Conservation (phyloP, 2,888 invertebrate genomes). For the Athetis lepigone region DNA sequence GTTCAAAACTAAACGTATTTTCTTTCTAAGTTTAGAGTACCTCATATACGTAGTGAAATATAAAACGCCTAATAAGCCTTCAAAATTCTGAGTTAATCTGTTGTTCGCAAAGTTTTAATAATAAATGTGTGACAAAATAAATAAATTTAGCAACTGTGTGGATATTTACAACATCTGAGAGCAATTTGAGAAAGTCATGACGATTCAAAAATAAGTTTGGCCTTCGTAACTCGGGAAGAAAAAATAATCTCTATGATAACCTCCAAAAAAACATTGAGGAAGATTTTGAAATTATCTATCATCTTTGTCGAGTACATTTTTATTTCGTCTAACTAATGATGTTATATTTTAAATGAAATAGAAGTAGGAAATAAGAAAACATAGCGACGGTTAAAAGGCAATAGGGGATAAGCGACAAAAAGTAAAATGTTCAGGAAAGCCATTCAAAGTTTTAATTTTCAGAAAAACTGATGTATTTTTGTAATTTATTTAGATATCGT, state of each 20-base stretch:
- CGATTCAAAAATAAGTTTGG: conserved; percentile 37
- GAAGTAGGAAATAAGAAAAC: conserved; percentile 1
- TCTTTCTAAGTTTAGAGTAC: too few relatives aligned
- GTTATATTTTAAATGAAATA: conserved; percentile 19
- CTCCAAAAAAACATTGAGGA: conserved; percentile 35
- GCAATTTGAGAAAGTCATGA: conserved; percentile 45
- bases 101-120: too few relatives aligned
- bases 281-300: conserved; percentile 41
- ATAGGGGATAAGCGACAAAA: too few relatives aligned
- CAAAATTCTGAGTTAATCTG: too few relatives aligned
- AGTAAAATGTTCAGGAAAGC: too few relatives aligned
- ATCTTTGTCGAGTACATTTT: conserved; percentile 23
- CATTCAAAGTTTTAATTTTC: too few relatives aligned
- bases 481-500: too few relatives aligned
- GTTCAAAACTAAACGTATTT: too few relatives aligned
- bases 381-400: too few relatives aligned
- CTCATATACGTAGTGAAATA: too few relatives aligned
- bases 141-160: not conserved
- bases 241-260: conserved; percentile 52
- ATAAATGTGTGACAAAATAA: not conserved
- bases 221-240: conserved; percentile 27
- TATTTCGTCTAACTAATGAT: conserved; percentile 42
- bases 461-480: too few relatives aligned
- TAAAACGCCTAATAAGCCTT: too few relatives aligned
- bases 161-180: conserved; percentile 22